Evolutionary conservation across 2,113 vertebrate species (phyloP).

Genomic region (Pollachius pollachius): DNA sequence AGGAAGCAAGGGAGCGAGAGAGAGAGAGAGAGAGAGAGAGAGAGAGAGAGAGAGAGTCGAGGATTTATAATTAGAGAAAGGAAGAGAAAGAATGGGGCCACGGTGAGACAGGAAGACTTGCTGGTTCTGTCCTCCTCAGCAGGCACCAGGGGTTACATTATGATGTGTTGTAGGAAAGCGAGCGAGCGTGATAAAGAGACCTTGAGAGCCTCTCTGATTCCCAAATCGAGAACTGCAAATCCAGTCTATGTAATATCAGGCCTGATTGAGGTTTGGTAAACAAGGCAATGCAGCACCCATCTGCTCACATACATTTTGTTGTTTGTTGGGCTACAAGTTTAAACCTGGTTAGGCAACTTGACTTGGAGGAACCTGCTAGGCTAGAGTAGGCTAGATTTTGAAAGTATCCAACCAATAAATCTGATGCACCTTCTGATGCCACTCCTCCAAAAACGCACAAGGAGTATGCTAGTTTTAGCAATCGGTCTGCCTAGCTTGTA

Average conservation of each 20-base stretch:
- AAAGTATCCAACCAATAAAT: too few relatives aligned
- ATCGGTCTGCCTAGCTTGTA: too few relatives aligned
- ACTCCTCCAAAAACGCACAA: too few relatives aligned
- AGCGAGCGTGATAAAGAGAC: slow-evolving; percentile 1
- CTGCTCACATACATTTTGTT: background rate
- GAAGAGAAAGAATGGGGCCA: background rate
- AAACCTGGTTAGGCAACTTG: too few relatives aligned
- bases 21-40: background rate
- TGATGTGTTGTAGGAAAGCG: slow-evolving; percentile 20
- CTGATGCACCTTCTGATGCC: too few relatives aligned
- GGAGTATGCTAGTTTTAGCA: too few relatives aligned
- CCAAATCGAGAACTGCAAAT: background rate
- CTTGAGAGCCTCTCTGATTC: slow-evolving; percentile 8
- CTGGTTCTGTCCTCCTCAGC: background rate
- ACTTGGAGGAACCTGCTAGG: too few relatives aligned
- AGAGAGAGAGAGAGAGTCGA: background rate
- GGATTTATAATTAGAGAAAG: slow-evolving; percentile 12
- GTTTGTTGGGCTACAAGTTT: too few relatives aligned
- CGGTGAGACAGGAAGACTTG: slow-evolving; percentile 6
- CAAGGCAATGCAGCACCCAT: background rate
- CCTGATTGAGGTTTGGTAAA: background rate
- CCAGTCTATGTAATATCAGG: background rate
- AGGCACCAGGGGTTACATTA: slow-evolving; percentile 40
- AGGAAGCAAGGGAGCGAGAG: background rate
- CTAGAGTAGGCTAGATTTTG: too few relatives aligned